Base-by-base conservation (phyloP, 2,888 invertebrate species). In the Piscicola geometra region DNA sequence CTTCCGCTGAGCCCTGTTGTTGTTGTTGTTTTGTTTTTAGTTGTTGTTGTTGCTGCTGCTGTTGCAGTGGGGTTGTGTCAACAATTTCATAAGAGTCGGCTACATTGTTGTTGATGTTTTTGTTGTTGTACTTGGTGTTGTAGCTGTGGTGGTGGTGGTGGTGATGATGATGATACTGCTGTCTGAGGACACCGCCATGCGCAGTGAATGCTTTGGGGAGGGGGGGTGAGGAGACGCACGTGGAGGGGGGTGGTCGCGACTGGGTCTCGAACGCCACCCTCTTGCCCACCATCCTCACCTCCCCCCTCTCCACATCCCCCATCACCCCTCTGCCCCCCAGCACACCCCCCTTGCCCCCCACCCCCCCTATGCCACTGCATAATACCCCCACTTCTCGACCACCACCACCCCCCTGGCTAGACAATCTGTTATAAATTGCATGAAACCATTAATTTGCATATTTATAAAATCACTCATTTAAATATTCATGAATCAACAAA, bases 121-220 rank as follows among this genome's bases (percentile, higher is more conserved):
- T 56, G 60, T 56, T 56, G n/a, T 56, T 56, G 25, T 18, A 25
- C n/a, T 25, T 56, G 60, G 9, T 56, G 25, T 56, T 5, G 25
- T 21, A 3, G 60, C n/a, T 3, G n/a, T 56, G 60, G 60, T 56
- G 60, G 60, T 56, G 60, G n/a, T 56, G 60, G n/a, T 56, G 25
- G n/a, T 56, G 60, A 56, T 56, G 60, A 56, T 56, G 60, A 56
- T 56, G 60, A 5, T 56, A n/a, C 25, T 56, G 60, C n/a, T 56
- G 60, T 5, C 60, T 18, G 3, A 56, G 21, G n/a, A n/a, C 60
- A 56, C 25, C n/a, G 21, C 12, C 60, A 15, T 41, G 41, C 9
- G 41, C 5, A 41, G 15, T 41, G 25, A 25, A 56, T 3, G 60
- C 60, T 25, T 56, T 56, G 25, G 60, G 60, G n/a, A 56, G 21